These are phyloP conservation scores for Speoplatyrhinus poulsoni DNA, from an alignment of 2,113 vertebrate species.

Conservation along the genomic window DNA sequence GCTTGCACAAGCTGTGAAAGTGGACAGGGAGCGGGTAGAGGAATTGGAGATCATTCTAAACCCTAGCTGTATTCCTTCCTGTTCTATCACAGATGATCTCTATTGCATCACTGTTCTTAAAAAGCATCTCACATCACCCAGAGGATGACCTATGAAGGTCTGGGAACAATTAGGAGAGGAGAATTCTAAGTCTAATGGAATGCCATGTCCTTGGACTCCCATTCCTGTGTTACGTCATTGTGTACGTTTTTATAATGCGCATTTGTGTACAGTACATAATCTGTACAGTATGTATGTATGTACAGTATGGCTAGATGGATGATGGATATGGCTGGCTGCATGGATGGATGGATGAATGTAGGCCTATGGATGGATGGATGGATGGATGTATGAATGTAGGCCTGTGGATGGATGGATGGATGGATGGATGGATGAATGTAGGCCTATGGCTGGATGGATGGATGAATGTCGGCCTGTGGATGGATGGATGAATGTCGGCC, in stretches of 20 bases:
- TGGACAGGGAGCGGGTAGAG: not conserved
- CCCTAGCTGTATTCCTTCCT: not conserved
- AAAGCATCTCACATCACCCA: slow-evolving; percentile 34
- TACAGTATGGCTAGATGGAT: no score
- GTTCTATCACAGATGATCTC: slow-evolving; percentile 34
- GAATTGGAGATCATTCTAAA: not conserved
- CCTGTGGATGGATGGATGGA: no score
- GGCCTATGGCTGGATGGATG: not conserved
- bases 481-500: no score
- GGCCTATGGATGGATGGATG: no score
- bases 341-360: no score
- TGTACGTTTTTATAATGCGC: slow-evolving; percentile 24
- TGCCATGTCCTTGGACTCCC: slow-evolving; percentile 31
- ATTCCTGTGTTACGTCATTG: slow-evolving; percentile 12
- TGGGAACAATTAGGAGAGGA: slow-evolving; percentile 43
- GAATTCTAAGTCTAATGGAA: slow-evolving; percentile 6
- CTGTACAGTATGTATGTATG: no score
- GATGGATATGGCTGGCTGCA: no score
- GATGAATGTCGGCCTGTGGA: no score
- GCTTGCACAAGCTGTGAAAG: slow-evolving; percentile 55
- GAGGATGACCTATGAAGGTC: slow-evolving; percentile 43
- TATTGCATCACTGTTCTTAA: slow-evolving; percentile 23
- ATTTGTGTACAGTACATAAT: not conserved
- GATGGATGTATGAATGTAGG: no score
- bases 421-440: no score